Evolutionary conservation across 2,797 vertebrate species (phyloP), one percentile per base, ranked within the genome.

Genomic region (Crossoptilon crossoptilon): DNA sequence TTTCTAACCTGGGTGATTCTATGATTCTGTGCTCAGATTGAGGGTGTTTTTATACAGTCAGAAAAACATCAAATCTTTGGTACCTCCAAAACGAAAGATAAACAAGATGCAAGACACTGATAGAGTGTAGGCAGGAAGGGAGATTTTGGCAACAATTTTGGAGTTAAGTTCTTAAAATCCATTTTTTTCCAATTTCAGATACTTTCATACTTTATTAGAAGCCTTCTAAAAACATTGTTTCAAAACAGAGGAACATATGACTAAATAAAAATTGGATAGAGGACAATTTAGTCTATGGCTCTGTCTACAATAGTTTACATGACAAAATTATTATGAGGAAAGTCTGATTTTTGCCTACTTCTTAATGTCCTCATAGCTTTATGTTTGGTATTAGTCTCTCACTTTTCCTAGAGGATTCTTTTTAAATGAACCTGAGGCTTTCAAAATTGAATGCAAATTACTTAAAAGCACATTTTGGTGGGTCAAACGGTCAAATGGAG

Each of bases 191-290:
- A 33, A 14, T 92, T 91, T 74, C 37, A 68, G 49, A 7, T 4
- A 43, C 31, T 80, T 91, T 49, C 8, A 39, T 1, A 41, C 6
- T 64, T 60, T 35, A 56, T 48, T 68, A 18, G 26, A 71, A 55
- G 71, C 68, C 37, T 88, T 11, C 21, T 71, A 44, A 88, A 81
- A 5, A 37, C 2, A 7, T 15, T 60, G 31, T 68, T 88, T 94
- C 33, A 82, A 79, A 92, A 85, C 0, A 1, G 14, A 3, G 2
- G 35, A 16, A 71, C 13, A 29, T 27, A 46, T 0, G 1, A 51
- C 19, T 86, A 91, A 73, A 71, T 13, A 67, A 71, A 85, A 72
- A 77, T 67, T 79, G 13, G 10, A 7, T 58, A 49, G 72, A 74
- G 31, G 29, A 74, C 29, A 62, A 39, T 72, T 83, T 69, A 58